Conservation (phyloP, 2,113 vertebrate genomes). For the Antechinus flavipes region DNA sequence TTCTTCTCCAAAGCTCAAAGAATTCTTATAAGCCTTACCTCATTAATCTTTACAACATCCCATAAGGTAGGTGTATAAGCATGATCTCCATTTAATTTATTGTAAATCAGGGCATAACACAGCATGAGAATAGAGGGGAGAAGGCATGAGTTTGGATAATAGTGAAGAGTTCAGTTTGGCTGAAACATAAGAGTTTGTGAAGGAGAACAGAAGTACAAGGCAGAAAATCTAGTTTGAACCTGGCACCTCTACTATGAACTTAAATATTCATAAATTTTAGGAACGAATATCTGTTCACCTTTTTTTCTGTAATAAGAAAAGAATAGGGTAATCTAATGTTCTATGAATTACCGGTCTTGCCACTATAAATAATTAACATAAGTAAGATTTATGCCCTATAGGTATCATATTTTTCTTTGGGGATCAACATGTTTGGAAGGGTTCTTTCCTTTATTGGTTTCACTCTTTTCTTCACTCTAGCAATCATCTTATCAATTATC, state of each 20-base stretch:
- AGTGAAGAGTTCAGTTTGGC: not conserved
- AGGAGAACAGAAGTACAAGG: not conserved
- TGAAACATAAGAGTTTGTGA: not conserved
- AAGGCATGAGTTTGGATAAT: not conserved
- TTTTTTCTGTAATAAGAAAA: not conserved
- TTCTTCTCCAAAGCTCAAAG: slow-evolving; percentile 34
- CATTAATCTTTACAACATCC: slow-evolving; percentile 34
- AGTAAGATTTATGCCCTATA: not conserved
- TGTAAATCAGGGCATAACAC: not conserved
- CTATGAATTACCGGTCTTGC: not conserved
- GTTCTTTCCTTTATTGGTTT: not conserved
- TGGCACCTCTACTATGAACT: not conserved
- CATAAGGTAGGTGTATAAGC: not conserved
- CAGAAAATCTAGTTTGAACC: not conserved
- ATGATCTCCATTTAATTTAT: slow-evolving; percentile 38
- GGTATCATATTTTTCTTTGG: not conserved
- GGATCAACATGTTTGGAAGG: not conserved
- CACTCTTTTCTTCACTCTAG: not conserved
- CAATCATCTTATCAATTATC: not conserved
- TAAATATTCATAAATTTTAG: not conserved
- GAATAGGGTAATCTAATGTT: not conserved
- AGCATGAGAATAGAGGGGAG: not conserved
- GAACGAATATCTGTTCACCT: not conserved
- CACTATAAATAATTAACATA: not conserved
- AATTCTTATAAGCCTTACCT: slow-evolving; percentile 38